Percentiles rank a stretch among this genome's conserved stretches.
phyloP scores from a whole-genome alignment of 2,888 invertebrate species.

The Synanthedon vespiformis region DNA sequence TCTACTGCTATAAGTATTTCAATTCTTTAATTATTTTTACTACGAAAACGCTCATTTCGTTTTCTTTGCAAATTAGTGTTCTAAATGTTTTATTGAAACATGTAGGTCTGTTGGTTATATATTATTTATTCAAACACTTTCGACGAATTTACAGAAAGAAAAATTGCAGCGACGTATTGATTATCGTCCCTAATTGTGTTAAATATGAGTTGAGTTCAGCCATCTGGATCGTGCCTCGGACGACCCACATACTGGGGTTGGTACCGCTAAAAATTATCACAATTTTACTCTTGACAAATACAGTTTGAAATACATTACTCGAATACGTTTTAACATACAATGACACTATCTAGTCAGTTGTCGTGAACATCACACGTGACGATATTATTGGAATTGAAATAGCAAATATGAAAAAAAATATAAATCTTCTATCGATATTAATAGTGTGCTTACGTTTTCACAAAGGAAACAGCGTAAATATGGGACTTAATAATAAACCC shows the following conservation, averaged over 20 bases:
- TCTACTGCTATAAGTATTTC: no score
- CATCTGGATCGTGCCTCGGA: constrained; percentile 44
- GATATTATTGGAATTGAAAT: constrained; percentile 2
- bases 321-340: constrained; percentile 22
- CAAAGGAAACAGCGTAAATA: constrained; percentile 11
- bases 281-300: constrained; percentile 35
- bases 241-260: constrained; percentile 49
- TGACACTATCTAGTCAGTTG: constrained; percentile 42
- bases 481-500: constrained; percentile 31
- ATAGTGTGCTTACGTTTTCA: constrained; percentile 14
- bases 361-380: constrained; percentile 29
- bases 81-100: constrained; percentile 28
- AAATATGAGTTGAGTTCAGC: constrained; percentile 43
- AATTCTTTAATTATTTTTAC: no score
- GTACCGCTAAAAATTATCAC: constrained; percentile 66
- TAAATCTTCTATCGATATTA: constrained; percentile 24
- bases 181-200: constrained; percentile 52
- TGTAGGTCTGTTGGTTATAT: constrained; percentile 14
- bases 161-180: constrained; percentile 33
- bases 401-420: constrained; percentile 32
- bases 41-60: no score
- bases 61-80: background rate
- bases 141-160: constrained; percentile 18
- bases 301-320: constrained; percentile 16
- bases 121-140: constrained; percentile 37